Conservation (phyloP, 1,140 invertebrate genomes). For the Drosophila nigromelanica region DNA sequence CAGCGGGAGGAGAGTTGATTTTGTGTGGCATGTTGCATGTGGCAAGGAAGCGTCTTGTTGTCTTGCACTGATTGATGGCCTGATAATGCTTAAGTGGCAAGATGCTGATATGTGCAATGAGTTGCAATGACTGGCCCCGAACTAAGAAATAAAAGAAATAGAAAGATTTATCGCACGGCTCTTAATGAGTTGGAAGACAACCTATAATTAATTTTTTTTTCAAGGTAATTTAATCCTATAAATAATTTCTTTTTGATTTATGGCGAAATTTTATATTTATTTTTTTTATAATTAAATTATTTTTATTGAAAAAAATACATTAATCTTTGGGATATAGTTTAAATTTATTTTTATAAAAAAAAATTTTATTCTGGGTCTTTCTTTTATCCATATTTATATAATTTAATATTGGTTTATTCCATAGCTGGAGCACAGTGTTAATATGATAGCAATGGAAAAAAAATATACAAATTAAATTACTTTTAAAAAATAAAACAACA, state of each 20-base stretch:
- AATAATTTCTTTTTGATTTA: neutral
- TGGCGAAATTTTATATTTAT: no score
- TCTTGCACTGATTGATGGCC: slow-evolving; percentile 73
- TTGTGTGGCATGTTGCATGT: slow-evolving; percentile 44
- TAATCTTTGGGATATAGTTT: no score
- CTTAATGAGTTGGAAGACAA: slow-evolving; percentile 37
- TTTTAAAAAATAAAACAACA: neutral
- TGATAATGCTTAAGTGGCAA: slow-evolving; percentile 68
- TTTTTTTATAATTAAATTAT: no score
- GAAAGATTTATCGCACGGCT: slow-evolving; percentile 7
- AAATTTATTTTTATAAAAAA: no score
- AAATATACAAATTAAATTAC: neutral
- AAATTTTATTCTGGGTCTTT: neutral
- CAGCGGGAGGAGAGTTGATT: slow-evolving; percentile 9
- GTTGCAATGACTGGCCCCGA: slow-evolving; percentile 17
- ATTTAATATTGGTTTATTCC: neutral
- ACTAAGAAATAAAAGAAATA: neutral
- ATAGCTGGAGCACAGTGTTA: no score
- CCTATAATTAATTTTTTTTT: slow-evolving; percentile 1
- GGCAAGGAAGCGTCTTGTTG: slow-evolving; percentile 72
- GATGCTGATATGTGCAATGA: slow-evolving; percentile 51
- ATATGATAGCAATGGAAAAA: no score
- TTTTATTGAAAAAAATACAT: no score
- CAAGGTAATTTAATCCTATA: no score
- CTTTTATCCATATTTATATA: neutral